Percentiles rank a stretch among this genome's conserved stretches.
phyloP scores from a whole-genome alignment of 2,888 invertebrate species.

The Pristionchus entomophagus region DNA sequence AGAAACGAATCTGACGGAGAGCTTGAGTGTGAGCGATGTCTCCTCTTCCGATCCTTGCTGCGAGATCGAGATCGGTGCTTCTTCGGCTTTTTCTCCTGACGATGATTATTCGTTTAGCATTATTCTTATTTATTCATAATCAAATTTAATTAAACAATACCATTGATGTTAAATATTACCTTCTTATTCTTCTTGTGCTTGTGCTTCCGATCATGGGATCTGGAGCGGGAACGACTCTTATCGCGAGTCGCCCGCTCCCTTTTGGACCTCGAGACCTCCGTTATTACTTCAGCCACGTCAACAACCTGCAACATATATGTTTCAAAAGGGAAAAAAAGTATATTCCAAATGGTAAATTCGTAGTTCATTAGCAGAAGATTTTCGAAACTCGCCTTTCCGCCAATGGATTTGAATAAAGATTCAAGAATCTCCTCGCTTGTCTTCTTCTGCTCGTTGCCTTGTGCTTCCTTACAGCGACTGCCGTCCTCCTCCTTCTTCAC shows the following conservation, averaged over 20 bases:
- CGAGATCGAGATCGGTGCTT: constrained; percentile 43
- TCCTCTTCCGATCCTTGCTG: constrained; percentile 25
- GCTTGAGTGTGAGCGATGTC: constrained; percentile 26
- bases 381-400: constrained; percentile 32
- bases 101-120: background rate
- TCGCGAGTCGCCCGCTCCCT: constrained; percentile 40
- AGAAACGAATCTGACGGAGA: constrained; percentile 45
- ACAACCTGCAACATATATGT: background rate
- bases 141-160: background rate
- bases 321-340: background rate
- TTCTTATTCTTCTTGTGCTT: constrained; percentile 47
- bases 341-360: background rate
- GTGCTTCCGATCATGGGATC: constrained; percentile 37
- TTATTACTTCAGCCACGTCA: constrained; percentile 47
- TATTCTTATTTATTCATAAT: background rate
- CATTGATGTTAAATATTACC: background rate
- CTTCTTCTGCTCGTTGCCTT: constrained; percentile 42
- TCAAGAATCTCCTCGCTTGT: constrained; percentile 38
- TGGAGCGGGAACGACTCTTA: constrained; percentile 43
- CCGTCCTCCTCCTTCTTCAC: background rate
- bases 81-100: constrained; percentile 45
- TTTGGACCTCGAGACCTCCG: constrained; percentile 13
- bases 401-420: constrained; percentile 21
- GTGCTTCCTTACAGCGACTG: background rate
- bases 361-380: background rate